These are phyloP conservation scores for Drosophila quadrilineata DNA, from an alignment of 1,140 invertebrate species.

Conservation along the genomic window DNA sequence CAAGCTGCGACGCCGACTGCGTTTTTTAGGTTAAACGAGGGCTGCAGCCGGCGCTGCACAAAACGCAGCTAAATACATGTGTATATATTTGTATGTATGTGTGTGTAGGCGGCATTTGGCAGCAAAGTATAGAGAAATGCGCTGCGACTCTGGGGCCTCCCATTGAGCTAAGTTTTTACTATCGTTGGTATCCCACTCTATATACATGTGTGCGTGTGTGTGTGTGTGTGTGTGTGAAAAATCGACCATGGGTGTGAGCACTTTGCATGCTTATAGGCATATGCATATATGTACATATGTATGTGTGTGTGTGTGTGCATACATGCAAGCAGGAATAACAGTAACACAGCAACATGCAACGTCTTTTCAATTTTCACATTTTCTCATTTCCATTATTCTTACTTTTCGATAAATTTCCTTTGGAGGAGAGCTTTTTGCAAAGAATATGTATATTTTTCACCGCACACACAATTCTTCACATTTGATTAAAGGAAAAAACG, in stretches of 20 bases:
- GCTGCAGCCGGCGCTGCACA: slow-evolving; percentile 67
- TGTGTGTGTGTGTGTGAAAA: slow-evolving; percentile 41
- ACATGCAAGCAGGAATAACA: too few relatives aligned
- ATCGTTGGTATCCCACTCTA: slow-evolving; percentile 20
- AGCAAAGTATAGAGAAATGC: slow-evolving; percentile 70
- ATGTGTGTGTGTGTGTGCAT: too few relatives aligned
- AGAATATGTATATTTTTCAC: slow-evolving; percentile 46
- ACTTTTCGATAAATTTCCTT: too few relatives aligned
- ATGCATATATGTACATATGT: slow-evolving; percentile 18
- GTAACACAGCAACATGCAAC: too few relatives aligned
- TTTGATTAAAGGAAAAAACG: too few relatives aligned
- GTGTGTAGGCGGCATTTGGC: slow-evolving; percentile 58
- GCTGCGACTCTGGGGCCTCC: slow-evolving; percentile 41
- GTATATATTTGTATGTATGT: slow-evolving; percentile 19
- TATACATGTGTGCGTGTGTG: slow-evolving; percentile 1
- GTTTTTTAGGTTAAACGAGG: slow-evolving; percentile 70
- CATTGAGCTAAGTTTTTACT: slow-evolving; percentile 67
- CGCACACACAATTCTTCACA: slow-evolving; percentile 37
- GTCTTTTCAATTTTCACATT: slow-evolving; percentile 14
- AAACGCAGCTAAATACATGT: slow-evolving; percentile 27
- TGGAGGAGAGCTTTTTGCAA: slow-evolving; percentile 28
- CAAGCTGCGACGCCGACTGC: slow-evolving; percentile 38
- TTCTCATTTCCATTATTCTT: too few relatives aligned
- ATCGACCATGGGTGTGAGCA: slow-evolving; percentile 76
- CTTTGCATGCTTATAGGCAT: slow-evolving; percentile 36